phyloP scores from a whole-genome alignment of 2,113 vertebrate genomes.

The Grantiella picta region DNA sequence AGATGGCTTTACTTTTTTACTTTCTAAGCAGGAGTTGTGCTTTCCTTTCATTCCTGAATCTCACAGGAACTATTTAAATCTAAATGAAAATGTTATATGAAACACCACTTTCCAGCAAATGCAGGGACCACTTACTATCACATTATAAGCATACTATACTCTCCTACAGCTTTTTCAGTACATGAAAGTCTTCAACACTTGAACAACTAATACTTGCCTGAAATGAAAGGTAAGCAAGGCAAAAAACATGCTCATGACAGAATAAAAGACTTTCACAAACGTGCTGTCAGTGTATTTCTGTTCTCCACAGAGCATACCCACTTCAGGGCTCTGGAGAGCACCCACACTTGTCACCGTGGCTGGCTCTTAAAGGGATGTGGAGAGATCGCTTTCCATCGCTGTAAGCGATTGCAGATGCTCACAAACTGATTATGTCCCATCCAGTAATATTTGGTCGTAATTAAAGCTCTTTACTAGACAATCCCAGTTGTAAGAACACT shows the following conservation, averaged over 20 bases:
- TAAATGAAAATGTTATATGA: slow-evolving; percentile 19
- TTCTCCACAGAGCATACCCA: neutral
- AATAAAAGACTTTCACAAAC: neutral
- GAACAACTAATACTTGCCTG: neutral
- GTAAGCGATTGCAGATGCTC: neutral
- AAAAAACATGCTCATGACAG: neutral
- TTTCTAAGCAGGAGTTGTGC: neutral
- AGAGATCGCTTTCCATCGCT: rapidly evolving
- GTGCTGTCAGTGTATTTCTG: neutral
- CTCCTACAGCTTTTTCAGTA: neutral
- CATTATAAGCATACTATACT: neutral
- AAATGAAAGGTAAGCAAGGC: neutral
- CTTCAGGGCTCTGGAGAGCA: neutral
- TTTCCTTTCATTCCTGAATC: slow-evolving; percentile 10
- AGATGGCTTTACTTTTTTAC: neutral
- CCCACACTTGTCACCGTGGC: neutral
- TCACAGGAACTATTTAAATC: slow-evolving; percentile 19
- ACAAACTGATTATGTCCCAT: neutral
- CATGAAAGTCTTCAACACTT: neutral
- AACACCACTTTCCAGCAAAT: neutral
- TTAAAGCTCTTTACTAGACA: neutral
- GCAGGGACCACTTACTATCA: neutral
- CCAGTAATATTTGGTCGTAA: neutral
- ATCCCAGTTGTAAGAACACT: neutral
- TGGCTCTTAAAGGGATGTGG: neutral